Evolutionary conservation across 2,797 vertebrate genomes (phyloP), one percentile per base, ranked within the genome.

Genomic region (Hemibagrus guttatus): DNA sequence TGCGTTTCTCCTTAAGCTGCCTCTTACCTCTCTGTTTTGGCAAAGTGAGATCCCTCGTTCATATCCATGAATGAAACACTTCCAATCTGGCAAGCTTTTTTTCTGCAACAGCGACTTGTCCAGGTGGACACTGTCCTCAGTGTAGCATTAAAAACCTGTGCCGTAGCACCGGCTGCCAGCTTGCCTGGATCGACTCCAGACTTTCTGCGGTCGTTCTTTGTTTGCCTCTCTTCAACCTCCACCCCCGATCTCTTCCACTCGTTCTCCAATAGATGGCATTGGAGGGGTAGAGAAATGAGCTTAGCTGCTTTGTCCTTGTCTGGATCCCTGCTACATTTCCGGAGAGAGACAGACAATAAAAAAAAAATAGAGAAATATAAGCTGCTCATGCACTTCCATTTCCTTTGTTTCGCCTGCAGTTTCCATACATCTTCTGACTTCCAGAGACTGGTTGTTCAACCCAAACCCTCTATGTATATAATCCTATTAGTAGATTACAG

Each of bases 221-320:
- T 90, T 88, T 75, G 64, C 52, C 35, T 58, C 39, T 74, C 74
- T 66, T 84, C 69, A 83, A 83, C 78, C 61, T 87, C 76, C 63
- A 52, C 42, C 12, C n/a, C 58, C 59, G 1, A 52, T 58, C 54
- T 87, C 49, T 61, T n/a, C 59, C 74, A 78, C 69, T 21, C 23
- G 2, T 39, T 74, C 56, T 68, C 91, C 92, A 90, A 82, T 89
- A 94, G 93, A 91, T 92, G 93, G 92, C 83, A 86, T 63, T 81
- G 90, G 85, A 82, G 90, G 91, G 90, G 78, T 89, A 81, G n/a
- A 58, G 39, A 79, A 21, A 82, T 39, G 74, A 87, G 17, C 59
- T 58, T 61, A 68, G 74, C 28, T 61, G 17, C 68, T 83, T 68
- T 13, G 42, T 66, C 42, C 42, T 64, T 0, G 56, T 80, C 56